Conservation (phyloP, 2,113 vertebrate species). For the Barbus barbus region DNA sequence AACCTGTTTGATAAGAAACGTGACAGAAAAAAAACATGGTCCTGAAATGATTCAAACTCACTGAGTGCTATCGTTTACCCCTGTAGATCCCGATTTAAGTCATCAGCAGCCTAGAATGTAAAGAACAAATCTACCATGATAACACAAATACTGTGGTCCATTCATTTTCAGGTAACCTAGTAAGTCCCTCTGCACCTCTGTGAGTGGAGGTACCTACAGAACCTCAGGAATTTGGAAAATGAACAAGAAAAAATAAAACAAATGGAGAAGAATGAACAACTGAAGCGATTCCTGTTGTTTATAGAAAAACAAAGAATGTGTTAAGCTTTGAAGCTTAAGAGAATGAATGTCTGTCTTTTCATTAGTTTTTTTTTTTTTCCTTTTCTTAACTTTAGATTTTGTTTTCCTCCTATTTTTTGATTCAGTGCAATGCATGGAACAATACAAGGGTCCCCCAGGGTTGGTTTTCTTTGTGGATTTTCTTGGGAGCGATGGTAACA, state of each 20-base stretch:
- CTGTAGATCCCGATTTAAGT: constrained; percentile 28
- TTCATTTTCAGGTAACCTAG: constrained; percentile 35
- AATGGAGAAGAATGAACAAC: constrained; percentile 83
- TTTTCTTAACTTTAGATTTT: constrained; percentile 71
- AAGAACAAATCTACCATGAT: constrained; percentile 62
- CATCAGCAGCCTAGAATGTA: constrained; percentile 50
- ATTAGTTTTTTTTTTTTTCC: constrained; percentile 38
- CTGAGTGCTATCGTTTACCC: constrained; percentile 32
- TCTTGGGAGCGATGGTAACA: constrained; percentile 57
- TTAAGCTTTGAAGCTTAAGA: constrained; percentile 76
- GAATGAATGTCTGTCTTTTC: constrained; percentile 49
- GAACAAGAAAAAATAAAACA: constrained; percentile 75
- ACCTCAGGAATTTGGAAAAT: constrained; percentile 75
- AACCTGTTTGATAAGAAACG: constrained; percentile 55
- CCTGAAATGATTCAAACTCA: constrained; percentile 35
- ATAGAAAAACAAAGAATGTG: constrained; percentile 81
- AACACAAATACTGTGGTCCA: constrained; percentile 58
- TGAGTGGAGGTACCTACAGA: constrained; percentile 64
- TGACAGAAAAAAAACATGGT: constrained; percentile 44
- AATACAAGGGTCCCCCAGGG: constrained; percentile 77
- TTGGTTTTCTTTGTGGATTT: constrained; percentile 56
- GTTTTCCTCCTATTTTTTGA: constrained; percentile 81
- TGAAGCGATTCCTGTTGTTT: constrained; percentile 71
- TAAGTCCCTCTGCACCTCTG: constrained; percentile 63
- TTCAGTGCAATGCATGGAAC: constrained; percentile 94